Evolutionary conservation across 2,888 invertebrate species (phyloP), one percentile per base, ranked within the genome.

Genomic region (Brachyptera risi): DNA sequence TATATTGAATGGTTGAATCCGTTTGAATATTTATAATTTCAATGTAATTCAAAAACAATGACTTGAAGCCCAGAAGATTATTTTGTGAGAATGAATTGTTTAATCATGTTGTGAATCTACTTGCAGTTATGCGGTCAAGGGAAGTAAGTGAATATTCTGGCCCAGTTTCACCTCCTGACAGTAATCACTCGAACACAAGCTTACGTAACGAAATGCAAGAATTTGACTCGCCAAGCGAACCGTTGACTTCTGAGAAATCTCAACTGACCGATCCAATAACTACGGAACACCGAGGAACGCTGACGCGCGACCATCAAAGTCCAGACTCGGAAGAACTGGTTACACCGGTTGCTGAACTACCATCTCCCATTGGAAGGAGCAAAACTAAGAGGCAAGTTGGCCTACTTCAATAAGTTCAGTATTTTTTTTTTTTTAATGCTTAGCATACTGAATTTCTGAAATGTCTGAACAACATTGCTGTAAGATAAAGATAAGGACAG

Each of bases 211-310:
- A 73, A 50, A 61, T 71, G 19, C 68, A 69, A 58, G 68, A 37
- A n/a, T 17, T n/a, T n/a, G n/a, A n/a, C n/a, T n/a, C n/a, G n/a
- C n/a, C 15, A 23, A 21, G 15, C n/a, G 73, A 15, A 67, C 67
- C 44, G 44, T 11, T 44, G 24, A 75, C 73, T 61, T 74, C 75
- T 11, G 77, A 77, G 64, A 72, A 73, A 62, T 71, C 72, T 15
- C 75, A 75, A 67, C 74, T 74, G 61, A 76, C 76, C 1, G 76
- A 77, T 67, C 69, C 73, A 1, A 61, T 76, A 24, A 74, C 71
- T 67, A 68, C 75, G 62, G 76, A 75, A 68, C 76, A 75, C 68
- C 75, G 76, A 63, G 75, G 76, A 65, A 73, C 75, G 27, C 71
- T 76, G 40, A 76, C 76, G 37, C 71, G 71, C 42, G 59, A 64